phyloP scores from a whole-genome alignment of 2,888 invertebrate genomes.

The Ophion slaviceki region DNA sequence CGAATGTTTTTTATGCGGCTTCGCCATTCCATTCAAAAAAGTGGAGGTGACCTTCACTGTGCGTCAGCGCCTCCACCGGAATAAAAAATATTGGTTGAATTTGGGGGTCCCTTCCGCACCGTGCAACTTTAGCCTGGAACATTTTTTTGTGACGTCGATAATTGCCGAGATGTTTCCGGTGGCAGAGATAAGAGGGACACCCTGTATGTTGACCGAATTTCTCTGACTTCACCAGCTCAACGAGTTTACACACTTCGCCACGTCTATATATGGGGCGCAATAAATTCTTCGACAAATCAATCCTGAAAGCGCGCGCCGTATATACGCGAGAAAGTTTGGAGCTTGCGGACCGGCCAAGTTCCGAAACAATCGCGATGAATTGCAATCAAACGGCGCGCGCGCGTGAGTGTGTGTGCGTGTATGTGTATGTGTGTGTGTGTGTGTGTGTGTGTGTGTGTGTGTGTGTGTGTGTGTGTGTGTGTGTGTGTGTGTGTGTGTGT shows the following conservation, averaged over 20 bases:
- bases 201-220: not conserved
- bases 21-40: too few species aligned
- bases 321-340: not conserved
- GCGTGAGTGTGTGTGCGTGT: not conserved
- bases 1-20: too few species aligned
- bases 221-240: slow-evolving; percentile 1
- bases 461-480: not conserved
- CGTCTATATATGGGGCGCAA: slow-evolving; percentile 10
- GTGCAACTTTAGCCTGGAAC: too few species aligned
- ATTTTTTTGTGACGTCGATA: too few species aligned
- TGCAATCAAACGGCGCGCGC: slow-evolving; percentile 13
- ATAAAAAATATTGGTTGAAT: too few species aligned
- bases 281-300: slow-evolving; percentile 37
- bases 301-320: slow-evolving; percentile 16
- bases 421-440: not conserved
- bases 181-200: too few species aligned
- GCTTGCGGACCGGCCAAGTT: slow-evolving; percentile 20
- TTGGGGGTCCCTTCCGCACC: too few species aligned
- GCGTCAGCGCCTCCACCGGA: too few species aligned
- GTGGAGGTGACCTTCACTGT: too few species aligned
- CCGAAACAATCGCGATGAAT: slow-evolving; percentile 49
- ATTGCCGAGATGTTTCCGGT: too few species aligned
- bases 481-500: not conserved
- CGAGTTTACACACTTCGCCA: not conserved
- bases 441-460: not conserved